Conservation (phyloP, 2,113 vertebrate genomes). For the Taxidea taxus region DNA sequence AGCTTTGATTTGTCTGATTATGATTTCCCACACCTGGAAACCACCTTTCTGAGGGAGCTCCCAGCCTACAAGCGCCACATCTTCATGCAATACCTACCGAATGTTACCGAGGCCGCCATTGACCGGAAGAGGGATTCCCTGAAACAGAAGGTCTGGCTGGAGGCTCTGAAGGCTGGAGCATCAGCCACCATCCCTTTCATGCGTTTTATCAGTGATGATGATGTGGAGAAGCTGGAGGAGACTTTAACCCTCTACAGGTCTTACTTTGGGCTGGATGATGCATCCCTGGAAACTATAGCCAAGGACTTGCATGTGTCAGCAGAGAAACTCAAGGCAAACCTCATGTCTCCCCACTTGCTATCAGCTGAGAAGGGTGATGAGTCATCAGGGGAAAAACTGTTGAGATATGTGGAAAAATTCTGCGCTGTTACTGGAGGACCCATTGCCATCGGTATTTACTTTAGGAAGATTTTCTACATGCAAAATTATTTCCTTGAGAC, state of each 20-base stretch:
- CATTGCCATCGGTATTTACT: background rate
- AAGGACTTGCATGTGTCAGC: background rate
- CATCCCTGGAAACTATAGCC: conserved; percentile 24
- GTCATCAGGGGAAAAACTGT: background rate
- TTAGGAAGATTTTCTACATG: conserved; percentile 15
- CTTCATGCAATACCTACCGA: conserved; percentile 37
- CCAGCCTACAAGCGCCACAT: conserved; percentile 34
- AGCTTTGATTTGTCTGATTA: background rate
- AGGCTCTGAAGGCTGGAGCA: background rate
- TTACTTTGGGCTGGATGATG: conserved; percentile 51
- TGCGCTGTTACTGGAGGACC: fast-evolving
- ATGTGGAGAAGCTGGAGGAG: background rate
- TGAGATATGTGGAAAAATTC: background rate
- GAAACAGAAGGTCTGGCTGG: conserved; percentile 49
- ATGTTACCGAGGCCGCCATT: background rate
- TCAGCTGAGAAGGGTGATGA: background rate
- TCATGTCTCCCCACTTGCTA: background rate
- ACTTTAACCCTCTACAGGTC: conserved; percentile 3
- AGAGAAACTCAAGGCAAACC: background rate
- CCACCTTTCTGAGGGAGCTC: conserved; percentile 19
- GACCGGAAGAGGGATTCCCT: conserved; percentile 35
- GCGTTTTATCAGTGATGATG: background rate
- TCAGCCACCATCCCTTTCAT: background rate
- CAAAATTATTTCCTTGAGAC: background rate
- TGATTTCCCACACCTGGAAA: conserved; percentile 42